Evolutionary conservation across 2,797 vertebrate species (phyloP), one percentile per base, ranked within the genome.

Genomic region (Rhynchonycteris naso): DNA sequence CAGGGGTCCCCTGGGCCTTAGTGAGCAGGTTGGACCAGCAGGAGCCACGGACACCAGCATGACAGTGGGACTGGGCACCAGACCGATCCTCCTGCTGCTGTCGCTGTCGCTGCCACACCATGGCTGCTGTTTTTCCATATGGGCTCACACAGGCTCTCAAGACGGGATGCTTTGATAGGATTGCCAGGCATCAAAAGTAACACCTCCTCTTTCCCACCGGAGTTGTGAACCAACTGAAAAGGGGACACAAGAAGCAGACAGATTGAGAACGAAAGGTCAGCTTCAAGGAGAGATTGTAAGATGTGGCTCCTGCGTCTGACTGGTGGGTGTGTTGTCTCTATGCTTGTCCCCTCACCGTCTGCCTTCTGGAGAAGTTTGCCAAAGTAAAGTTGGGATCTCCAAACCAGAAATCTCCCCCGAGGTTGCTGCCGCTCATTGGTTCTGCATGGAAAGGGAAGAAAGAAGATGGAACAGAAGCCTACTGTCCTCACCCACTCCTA

Each of bases 41-140:
- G 78, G 13, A 90, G 28, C 18, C 22, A 30, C 19, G 5, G 75
- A 72, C 91, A 30, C n/a, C 16, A 19, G 33, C 6, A 4, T 3
- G 92, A 35, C 13, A 18, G 0, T n/a, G 47, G 35, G 13, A 22
- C 83, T 2, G 12, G 87, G 30, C 61, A 47, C 58, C 50, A 56
- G 43, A 26, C 1, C 0, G 43, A 18, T 0, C 21, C 11, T 8
- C 13, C 33, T 0, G 4, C 5, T 28, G 18, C 12, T 35, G 9
- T 3, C 1, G 18, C 12, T 35, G 9, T 3, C 1, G 4, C 9
- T 68, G 47, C 35, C 22, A 10, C 10, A 5, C 50, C n/a, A 3
- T 5, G 54, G 24, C 14, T 69, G 30, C 7, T 10, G 69, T 43
- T 11, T 86, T 92, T 33, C 54, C 65, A 54, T 38, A 19, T 38